A percentile compares a stretch with the other conserved stretches of the same genome.
Evolutionary conservation across 2,797 vertebrate genomes (phyloP).

Genomic region (Phoebastria nigripes): DNA sequence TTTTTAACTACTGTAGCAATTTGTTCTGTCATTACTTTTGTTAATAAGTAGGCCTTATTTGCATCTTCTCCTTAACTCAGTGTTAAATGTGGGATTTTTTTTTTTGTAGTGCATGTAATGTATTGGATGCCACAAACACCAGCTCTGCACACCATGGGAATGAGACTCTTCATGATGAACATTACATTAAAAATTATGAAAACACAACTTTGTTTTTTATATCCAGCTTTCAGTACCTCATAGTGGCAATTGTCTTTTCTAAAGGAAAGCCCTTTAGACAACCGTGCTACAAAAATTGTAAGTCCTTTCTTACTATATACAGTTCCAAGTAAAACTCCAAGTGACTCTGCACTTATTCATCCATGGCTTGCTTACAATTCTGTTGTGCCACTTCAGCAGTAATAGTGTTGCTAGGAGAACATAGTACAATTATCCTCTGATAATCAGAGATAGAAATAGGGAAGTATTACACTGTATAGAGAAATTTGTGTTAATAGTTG

Average conservation of each 20-base stretch:
- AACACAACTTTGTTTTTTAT: conserved; percentile 97
- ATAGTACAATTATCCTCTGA: neutral
- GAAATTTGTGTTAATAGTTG: neutral
- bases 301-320: conserved; percentile 34
- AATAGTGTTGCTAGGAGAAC: neutral
- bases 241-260: conserved; percentile 93
- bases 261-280: conserved; percentile 98
- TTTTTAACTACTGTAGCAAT: neutral
- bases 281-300: conserved; percentile 96
- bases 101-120: conserved; percentile 81
- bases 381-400: neutral
- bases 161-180: conserved; percentile 77
- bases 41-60: neutral
- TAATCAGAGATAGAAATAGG: neutral
- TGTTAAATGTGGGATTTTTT: neutral
- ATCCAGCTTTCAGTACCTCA: conserved; percentile 97
- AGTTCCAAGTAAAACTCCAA: neutral
- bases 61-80: neutral
- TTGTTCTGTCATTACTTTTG: neutral
- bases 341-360: neutral
- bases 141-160: conserved; percentile 70
- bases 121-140: conserved; percentile 7
- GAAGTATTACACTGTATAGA: neutral
- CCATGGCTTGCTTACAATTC: neutral
- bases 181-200: conserved; percentile 90